Conservation (phyloP, 2,113 vertebrate genomes). For the Rhinolophus ferrumequinum region DNA sequence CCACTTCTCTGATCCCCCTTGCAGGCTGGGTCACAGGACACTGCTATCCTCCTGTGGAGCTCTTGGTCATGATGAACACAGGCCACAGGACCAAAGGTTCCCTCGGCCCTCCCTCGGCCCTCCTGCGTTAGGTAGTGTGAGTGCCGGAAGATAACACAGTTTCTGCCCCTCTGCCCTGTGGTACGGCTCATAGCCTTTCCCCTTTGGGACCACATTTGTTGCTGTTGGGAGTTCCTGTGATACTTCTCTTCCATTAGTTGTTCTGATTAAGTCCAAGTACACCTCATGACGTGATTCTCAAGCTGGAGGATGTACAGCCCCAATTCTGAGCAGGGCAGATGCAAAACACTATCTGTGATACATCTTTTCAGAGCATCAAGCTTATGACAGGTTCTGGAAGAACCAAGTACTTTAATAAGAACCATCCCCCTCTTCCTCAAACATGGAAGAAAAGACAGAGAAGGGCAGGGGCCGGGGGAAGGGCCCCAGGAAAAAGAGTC, state of each 20-base stretch:
- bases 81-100: background rate
- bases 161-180: background rate
- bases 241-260: background rate
- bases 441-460: background rate
- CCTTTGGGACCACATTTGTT: accelerated
- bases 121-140: background rate
- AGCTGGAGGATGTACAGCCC: no score
- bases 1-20: background rate
- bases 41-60: background rate
- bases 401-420: background rate
- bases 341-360: background rate
- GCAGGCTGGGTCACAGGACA: background rate
- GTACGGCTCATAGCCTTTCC: background rate
- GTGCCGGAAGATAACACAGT: no score
- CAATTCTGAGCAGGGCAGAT: background rate
- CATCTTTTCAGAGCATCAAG: background rate
- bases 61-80: background rate
- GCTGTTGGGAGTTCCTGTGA: background rate
- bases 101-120: no score
- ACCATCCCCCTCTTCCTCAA: no score
- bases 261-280: background rate
- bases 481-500: background rate
- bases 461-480: background rate
- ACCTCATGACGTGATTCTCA: background rate
- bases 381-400: background rate